Evolutionary conservation across 1,140 invertebrate genomes (phyloP), one percentile per base, ranked within the genome.

Genomic region (Cyphomyrmex costatus): DNA sequence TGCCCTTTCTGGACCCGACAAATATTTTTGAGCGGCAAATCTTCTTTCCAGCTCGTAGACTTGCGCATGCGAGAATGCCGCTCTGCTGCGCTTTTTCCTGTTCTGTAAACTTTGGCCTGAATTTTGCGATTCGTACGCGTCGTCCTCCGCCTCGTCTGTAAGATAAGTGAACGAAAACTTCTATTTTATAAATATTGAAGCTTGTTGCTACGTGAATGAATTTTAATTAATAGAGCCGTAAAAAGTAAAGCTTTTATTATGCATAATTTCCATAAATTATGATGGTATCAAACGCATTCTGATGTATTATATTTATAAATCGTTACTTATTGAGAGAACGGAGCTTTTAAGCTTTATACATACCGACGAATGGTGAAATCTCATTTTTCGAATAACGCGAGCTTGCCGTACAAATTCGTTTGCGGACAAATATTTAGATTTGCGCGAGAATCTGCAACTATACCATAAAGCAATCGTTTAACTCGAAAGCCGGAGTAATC

Each of bases 1-100:
- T 0, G 98, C 98, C 89, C 99, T 95, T 95, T 99, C 99, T 0
- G 99, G 98, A 0, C 99, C 98, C 5, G 98, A 99, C 0, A 99
- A 96, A 94, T 99, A 99, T 79, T 98, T 96, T 93, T 99, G 99
- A 90, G 98, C 98, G 82, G 98, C 98, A 95, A 99, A 99, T 88
- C 98, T 96, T 86, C 98, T 96, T 93, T 99, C 99, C 65, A 99
- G 95, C 93, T 99, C 98, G 94, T 98, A 99, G 3, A 98, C 98
- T 95, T 99, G 97, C 36, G 98, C 98, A 94, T 99, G 99, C 51
- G 98, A 99, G 92, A 99, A 99, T 0, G 99, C 98, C 0, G 99
- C 98, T 87, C 98, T 96, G 30, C 98, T 99, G 51, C 98, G 96
- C 93, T 99, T 99, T 95, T 99, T 99, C 65, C 98, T 96, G n/a